Percentiles rank a stretch among this genome's conserved stretches.
phyloP scores from a whole-genome alignment of 2,797 vertebrate species.

The Cetoscarus ocellatus region DNA sequence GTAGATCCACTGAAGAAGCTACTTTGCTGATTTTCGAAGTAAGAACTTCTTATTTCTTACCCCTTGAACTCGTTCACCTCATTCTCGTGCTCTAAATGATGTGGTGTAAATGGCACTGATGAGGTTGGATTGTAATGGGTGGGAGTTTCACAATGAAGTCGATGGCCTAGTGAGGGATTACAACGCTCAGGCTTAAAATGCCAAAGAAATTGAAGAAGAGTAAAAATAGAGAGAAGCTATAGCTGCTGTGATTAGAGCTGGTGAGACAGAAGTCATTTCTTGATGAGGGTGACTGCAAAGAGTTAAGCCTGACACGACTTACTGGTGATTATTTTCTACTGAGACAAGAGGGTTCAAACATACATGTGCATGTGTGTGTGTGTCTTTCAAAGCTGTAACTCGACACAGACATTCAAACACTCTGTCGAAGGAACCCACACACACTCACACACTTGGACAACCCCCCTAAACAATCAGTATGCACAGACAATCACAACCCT shows the following conservation, averaged over 20 bases:
- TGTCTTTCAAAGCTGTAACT: conserved; percentile 30
- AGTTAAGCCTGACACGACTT: conserved; percentile 56
- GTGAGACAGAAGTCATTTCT: conserved; percentile 47
- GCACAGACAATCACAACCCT: conserved; percentile 58
- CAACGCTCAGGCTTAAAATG: conserved; percentile 42
- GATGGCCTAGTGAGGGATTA: conserved; percentile 39
- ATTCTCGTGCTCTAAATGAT: conserved; percentile 22
- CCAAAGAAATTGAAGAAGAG: conserved; percentile 21
- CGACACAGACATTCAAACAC: conserved; percentile 18
- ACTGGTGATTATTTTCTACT: conserved; percentile 50
- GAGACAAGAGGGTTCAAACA: conserved; percentile 29
- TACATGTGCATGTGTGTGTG: neutral
- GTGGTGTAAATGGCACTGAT: conserved; percentile 32
- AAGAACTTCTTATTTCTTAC: neutral
- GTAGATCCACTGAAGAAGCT: neutral
- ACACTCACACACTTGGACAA: conserved; percentile 1
- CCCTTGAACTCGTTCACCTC: conserved; percentile 5
- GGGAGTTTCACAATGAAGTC: neutral
- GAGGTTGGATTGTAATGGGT: conserved; percentile 13
- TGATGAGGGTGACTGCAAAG: conserved; percentile 52
- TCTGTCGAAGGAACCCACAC: conserved; percentile 3
- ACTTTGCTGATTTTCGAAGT: neutral
- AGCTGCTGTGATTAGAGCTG: conserved; percentile 45
- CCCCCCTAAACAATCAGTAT: conserved; percentile 67
- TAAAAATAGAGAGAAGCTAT: conserved; percentile 15